Base-by-base conservation (phyloP, 2,113 vertebrate species). In the Zosterops borbonicus region DNA sequence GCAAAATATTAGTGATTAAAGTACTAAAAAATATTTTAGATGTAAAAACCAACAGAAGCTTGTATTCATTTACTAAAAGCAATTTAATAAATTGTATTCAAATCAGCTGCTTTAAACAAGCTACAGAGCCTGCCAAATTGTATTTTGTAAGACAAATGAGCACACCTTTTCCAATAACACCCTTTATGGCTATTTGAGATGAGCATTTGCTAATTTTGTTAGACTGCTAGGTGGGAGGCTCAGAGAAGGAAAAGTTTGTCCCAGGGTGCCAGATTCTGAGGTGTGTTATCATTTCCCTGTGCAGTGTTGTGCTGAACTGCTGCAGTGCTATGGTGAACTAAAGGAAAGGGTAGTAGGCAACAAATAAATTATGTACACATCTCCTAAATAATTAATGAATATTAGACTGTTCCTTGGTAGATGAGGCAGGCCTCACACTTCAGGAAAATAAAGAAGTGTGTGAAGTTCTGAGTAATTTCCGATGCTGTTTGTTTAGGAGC, bases 261-360 rank as follows among this genome's bases (percentile, higher is more conserved):
- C 16, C 20, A 52, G 27, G 4, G 18, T 84, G 41, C 47, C 73
- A 78, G 12, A 64, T 65, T 27, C 47, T 81, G 83, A 83, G 44
- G 52, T 3, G 0, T 8, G 3, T 64, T 64, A 44, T 70, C 9
- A 10, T 78, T 60, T 90, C 49, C 21, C 24, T 11, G 0, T 21
- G 31, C 31, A 28, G 4, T 46, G n/a, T 39, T 86, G 39, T 21
- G 12, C 83, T 78, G 71, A 71, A 63, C 25, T 91, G 17, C 78
- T 82, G 62, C 44, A 62, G 67, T 47, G 42, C 35, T 59, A 47
- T 0, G 1, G 55, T 59, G 60, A 90, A 63, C 28, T 80, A 77
- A 87, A 90, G 88, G 62, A 83, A 47, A 85, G 73, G n/a, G 52
- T 73, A 94, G 69, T 64, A 90, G 64, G n/a, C 49, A 92, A 73